Percentiles rank a stretch among this genome's conserved stretches.
phyloP scores from a whole-genome alignment of 1,140 invertebrate genomes.

The Drosophila sulfurigaster region DNA sequence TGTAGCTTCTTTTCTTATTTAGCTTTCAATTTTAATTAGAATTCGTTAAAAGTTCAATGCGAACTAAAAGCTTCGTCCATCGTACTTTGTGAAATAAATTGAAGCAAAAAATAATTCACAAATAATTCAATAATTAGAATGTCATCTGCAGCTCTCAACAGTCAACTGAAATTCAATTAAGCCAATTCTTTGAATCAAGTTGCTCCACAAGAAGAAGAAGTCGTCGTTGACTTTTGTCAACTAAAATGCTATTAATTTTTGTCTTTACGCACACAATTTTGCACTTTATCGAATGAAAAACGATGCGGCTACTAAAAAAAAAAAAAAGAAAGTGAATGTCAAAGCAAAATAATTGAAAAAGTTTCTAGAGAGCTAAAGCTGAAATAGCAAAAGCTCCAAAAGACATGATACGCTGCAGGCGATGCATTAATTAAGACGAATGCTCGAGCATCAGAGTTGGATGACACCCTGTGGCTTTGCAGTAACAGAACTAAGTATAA shows the following conservation, averaged over 20 bases:
- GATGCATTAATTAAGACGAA: constrained; percentile 63
- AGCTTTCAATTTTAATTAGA: not conserved
- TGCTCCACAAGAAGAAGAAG: not conserved
- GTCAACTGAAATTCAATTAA: constrained; percentile 32
- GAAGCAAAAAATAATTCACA: constrained; percentile 4
- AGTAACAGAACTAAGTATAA: not conserved
- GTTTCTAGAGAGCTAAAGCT: constrained; percentile 38
- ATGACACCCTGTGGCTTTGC: constrained; percentile 12
- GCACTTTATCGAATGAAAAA: constrained; percentile 47
- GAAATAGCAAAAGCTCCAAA: constrained; percentile 14
- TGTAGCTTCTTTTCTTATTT: not conserved
- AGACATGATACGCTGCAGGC: constrained; percentile 50
- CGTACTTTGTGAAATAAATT: not conserved
- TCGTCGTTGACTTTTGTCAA: constrained; percentile 4
- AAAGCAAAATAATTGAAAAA: constrained; percentile 78
- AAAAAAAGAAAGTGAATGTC: constrained; percentile 39
- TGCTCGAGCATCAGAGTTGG: constrained; percentile 3
- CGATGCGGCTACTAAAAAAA: constrained; percentile 35
- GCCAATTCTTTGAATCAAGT: constrained; percentile 10
- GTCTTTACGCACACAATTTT: constrained; percentile 46
- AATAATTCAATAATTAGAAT: constrained; percentile 33
- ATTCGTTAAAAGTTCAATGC: constrained; percentile 2
- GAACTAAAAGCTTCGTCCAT: not conserved
- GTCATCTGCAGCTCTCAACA: constrained; percentile 28
- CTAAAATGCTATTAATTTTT: constrained; percentile 64